Evolutionary conservation across 2,797 vertebrate species (phyloP).

Genomic region (Geotrypetes seraphini): DNA sequence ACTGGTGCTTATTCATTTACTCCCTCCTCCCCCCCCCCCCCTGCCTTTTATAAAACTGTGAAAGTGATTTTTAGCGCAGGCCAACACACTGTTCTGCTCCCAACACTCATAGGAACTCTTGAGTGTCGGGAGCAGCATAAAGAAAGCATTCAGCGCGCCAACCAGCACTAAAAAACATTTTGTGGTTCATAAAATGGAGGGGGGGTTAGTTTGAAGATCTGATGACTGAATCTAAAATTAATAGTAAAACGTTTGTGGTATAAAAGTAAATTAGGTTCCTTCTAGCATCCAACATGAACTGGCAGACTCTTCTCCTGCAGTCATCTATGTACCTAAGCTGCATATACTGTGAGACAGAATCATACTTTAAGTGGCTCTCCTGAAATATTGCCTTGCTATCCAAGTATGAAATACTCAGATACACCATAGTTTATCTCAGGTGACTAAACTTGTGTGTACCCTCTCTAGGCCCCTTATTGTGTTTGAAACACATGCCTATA

Average conservation of each 20-base stretch:
- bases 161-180: too few species aligned
- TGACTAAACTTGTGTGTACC: conserved; percentile 51
- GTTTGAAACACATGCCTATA: conserved; percentile 34
- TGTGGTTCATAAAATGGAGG: too few species aligned
- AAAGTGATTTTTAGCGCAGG: too few species aligned
- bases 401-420: conserved; percentile 48
- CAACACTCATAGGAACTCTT: too few species aligned
- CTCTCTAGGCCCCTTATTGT: conserved; percentile 41
- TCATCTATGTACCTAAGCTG: conserved; percentile 51
- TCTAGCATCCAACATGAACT: conserved; percentile 53
- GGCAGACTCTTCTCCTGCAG: conserved; percentile 46
- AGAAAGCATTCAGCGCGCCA: too few species aligned
- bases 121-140: too few species aligned
- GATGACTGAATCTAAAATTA: conserved; percentile 40
- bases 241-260: conserved; percentile 43
- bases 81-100: too few species aligned
- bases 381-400: conserved; percentile 51
- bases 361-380: conserved; percentile 46
- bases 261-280: conserved; percentile 46
- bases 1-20: conserved; percentile 36
- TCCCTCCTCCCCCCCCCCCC: too few species aligned
- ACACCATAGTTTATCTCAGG: conserved; percentile 65
- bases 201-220: conserved; percentile 24
- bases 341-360: conserved; percentile 57
- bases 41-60: too few species aligned